Conservation (phyloP, 2,888 invertebrate genomes). For the Caenorhabditis virilis region DNA sequence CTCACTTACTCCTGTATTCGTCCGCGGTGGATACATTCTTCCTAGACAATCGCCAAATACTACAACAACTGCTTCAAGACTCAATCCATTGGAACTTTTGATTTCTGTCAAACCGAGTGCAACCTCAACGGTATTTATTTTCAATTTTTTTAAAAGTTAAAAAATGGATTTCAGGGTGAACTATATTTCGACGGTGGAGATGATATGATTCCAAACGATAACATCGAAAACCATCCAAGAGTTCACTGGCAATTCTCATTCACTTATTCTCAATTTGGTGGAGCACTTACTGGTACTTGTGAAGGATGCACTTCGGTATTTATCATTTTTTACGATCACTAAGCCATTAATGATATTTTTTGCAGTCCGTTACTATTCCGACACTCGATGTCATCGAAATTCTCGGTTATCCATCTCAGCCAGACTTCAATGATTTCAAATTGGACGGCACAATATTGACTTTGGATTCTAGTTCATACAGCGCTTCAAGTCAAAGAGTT, state of each 20-base stretch:
- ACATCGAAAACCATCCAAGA: slow-evolving; percentile 31
- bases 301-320: slow-evolving; percentile 24
- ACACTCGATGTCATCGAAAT: slow-evolving; percentile 52
- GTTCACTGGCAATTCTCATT: slow-evolving; percentile 45
- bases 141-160: neutral
- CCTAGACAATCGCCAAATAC: slow-evolving; percentile 69
- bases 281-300: slow-evolving; percentile 31
- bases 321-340: neutral
- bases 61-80: slow-evolving; percentile 70
- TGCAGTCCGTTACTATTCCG: slow-evolving; percentile 33
- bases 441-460: slow-evolving; percentile 14
- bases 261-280: slow-evolving; percentile 18
- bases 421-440: slow-evolving; percentile 44
- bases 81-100: slow-evolving; percentile 76
- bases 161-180: slow-evolving; percentile 39
- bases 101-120: slow-evolving; percentile 69
- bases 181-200: slow-evolving; percentile 64
- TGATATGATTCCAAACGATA: slow-evolving; percentile 43
- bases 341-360: neutral
- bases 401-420: slow-evolving; percentile 42
- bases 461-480: slow-evolving; percentile 18
- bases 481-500: slow-evolving; percentile 8
- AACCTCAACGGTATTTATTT: slow-evolving; percentile 11
- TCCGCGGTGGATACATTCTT: slow-evolving; percentile 73
- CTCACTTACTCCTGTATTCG: slow-evolving; percentile 58